Evolutionary conservation across 1,140 invertebrate genomes (phyloP).

Genomic region (Sinella curviseta): DNA sequence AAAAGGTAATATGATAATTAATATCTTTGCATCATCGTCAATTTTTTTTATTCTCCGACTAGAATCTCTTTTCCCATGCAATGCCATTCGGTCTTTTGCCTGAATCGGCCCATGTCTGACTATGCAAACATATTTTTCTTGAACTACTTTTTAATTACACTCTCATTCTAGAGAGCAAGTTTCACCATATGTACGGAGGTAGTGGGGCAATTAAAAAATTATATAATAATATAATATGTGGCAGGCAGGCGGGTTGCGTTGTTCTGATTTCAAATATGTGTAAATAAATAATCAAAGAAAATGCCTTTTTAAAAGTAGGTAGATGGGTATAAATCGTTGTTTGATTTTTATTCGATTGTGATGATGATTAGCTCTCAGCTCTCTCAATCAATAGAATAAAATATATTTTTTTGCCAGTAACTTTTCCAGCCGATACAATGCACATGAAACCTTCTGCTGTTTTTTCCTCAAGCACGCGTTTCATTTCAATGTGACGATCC

Average conservation of each 20-base stretch:
- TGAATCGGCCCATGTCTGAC: background rate
- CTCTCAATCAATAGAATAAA: too few relatives aligned
- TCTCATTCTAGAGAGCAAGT: background rate
- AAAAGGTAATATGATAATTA: constrained; percentile 14
- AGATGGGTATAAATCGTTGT: too few relatives aligned
- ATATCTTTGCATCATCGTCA: background rate
- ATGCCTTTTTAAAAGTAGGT: too few relatives aligned
- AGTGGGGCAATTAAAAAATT: constrained; percentile 1
- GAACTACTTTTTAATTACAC: background rate
- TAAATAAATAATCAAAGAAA: too few relatives aligned
- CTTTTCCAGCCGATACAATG: too few relatives aligned
- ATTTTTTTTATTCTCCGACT: background rate
- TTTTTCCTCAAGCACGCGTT: constrained; percentile 5
- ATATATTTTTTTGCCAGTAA: too few relatives aligned
- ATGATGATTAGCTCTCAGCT: too few relatives aligned
- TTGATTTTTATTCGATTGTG: too few relatives aligned
- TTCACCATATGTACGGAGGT: background rate
- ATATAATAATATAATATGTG: too few relatives aligned
- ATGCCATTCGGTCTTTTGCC: background rate
- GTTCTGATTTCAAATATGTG: background rate
- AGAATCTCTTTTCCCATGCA: background rate
- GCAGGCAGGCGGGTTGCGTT: too few relatives aligned
- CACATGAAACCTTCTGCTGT: background rate
- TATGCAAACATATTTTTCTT: background rate
- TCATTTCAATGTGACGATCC: background rate